phyloP scores from a whole-genome alignment of 2,113 vertebrate species.

The Prionailurus viverrinus region DNA sequence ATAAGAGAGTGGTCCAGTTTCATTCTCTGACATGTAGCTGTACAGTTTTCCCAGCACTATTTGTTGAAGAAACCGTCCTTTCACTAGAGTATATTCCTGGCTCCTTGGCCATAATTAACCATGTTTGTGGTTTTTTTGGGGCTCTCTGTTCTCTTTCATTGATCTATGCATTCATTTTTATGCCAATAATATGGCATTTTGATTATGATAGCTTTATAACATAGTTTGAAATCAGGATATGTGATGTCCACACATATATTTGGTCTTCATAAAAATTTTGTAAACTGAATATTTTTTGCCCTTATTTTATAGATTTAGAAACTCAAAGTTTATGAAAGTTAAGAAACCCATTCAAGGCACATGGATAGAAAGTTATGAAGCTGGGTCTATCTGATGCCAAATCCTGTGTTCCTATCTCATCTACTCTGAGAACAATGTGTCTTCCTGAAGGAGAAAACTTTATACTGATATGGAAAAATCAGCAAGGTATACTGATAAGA shows the following conservation, averaged over 20 bases:
- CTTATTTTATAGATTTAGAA: slow-evolving; percentile 8
- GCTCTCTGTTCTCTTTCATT: neutral
- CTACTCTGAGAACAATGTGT: neutral
- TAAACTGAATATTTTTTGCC: neutral
- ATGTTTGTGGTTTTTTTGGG: neutral
- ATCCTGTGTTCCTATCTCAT: neutral
- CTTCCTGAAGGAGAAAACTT: neutral
- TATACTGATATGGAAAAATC: neutral
- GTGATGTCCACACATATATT: neutral
- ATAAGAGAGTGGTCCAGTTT: neutral
- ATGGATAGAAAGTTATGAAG: neutral
- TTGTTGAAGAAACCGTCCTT: neutral
- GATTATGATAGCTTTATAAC: neutral
- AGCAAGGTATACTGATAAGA: slow-evolving; percentile 24
- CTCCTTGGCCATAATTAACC: neutral
- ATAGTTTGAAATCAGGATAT: neutral
- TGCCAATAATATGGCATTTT: neutral
- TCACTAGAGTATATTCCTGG: neutral
- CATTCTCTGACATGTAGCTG: neutral
- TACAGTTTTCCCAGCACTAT: neutral
- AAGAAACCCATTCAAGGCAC: neutral
- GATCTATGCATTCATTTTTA: neutral
- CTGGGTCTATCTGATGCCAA: neutral
- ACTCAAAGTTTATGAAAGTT: neutral
- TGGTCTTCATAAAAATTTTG: neutral